phyloP scores from a whole-genome alignment of 2,113 vertebrate species.

The Centropus unirufus region DNA sequence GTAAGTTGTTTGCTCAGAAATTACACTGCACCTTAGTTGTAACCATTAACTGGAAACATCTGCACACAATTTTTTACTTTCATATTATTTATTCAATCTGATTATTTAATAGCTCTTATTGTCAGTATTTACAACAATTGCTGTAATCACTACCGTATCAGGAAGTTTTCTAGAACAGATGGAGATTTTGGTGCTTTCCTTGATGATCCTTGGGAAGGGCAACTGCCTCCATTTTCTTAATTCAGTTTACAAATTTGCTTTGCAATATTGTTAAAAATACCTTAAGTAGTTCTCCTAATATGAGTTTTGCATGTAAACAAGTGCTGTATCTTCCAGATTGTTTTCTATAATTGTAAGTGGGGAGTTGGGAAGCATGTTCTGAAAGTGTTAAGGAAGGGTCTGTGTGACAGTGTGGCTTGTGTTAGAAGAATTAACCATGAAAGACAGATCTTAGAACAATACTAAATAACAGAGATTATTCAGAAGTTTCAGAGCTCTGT shows the following conservation, averaged over 20 bases:
- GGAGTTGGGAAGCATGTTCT: not conserved
- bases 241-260: too few species aligned
- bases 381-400: not conserved
- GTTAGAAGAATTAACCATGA: not conserved
- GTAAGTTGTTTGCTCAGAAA: constrained; percentile 72
- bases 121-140: not conserved
- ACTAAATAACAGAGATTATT: not conserved
- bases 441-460: not conserved
- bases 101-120: not conserved
- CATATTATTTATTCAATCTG: not conserved
- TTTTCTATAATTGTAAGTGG: not conserved
- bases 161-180: not conserved
- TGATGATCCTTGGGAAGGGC: not conserved
- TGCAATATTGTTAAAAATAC: too few species aligned
- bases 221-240: not conserved
- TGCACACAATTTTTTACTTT: not conserved
- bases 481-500: not conserved
- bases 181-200: not conserved
- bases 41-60: not conserved
- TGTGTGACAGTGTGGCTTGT: not conserved
- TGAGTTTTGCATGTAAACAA: too few species aligned
- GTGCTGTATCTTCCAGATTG: not conserved
- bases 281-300: too few species aligned
- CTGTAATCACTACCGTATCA: not conserved
- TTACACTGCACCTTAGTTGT: not conserved